Evolutionary conservation across 2,888 invertebrate genomes (phyloP), one percentile per base, ranked within the genome.

Genomic region (Napeogenes inachia): DNA sequence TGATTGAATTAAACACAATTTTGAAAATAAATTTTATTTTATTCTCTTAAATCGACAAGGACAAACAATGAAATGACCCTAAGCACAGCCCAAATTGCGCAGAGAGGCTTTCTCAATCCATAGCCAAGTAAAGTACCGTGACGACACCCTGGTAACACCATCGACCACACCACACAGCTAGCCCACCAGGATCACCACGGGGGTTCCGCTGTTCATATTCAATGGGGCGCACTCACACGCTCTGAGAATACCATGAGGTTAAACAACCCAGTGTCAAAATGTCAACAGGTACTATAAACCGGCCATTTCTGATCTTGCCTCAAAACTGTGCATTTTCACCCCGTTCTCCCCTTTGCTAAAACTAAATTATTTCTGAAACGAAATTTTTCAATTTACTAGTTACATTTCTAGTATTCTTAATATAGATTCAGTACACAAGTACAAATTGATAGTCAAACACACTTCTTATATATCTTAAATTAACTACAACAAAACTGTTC

Each of bases 101-200:
- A 70, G 67, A 62, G 55, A 65, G 65, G 65, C 65, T 47, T 59
- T 64, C 66, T 61, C 63, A 61, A 56, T 47, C 35, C 59, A 62
- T 59, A 64, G 64, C 61, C 66, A 54, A 70, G 63, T 59, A 59
- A 61, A 65, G 66, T 55, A 61, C 69, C 67, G 64, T 57, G 66
- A 60, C 60, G 64, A 66, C 62, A 68, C 63, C 68, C 67, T 67
- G 62, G 66, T 38, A 62, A 60, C 33, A 59, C 63, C 66, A 57
- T 54, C 55, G 59, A 61, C 54, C 33, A 65, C 61, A 64, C 68
- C 65, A 56, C 58, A 67, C 72, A 69, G 67, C 74, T 74, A 73
- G 71, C 74, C 72, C 74, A 74, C 73, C 57, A 61, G 65, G 66
- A 60, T 10, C 4, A 56, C 67, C 68, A 21, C 67, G 61, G 71